Conservation (phyloP, 1,140 invertebrate genomes). For the Lucilia cuprina region DNA sequence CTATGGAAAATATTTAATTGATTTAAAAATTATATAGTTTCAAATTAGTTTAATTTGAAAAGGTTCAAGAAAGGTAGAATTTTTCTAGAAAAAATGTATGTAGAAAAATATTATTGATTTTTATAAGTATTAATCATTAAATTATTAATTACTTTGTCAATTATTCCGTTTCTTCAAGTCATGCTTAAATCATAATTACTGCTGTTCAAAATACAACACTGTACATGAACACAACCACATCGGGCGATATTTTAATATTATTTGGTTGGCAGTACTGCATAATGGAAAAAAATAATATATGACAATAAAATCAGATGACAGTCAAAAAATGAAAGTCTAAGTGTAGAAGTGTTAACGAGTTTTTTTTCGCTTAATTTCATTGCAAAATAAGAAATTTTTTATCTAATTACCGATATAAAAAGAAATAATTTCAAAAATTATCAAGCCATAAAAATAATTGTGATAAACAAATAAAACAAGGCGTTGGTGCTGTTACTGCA, state of each 20-base stretch:
- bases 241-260: neutral
- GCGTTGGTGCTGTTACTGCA: too few species aligned
- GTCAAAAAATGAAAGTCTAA: constrained; percentile 9
- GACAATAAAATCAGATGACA: neutral
- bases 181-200: neutral
- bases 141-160: too few species aligned
- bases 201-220: neutral
- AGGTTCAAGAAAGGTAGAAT: too few species aligned
- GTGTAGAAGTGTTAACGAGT: neutral
- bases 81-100: too few species aligned
- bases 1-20: too few species aligned
- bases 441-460: neutral
- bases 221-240: neutral
- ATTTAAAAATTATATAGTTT: too few species aligned
- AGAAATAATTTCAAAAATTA: neutral
- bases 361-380: neutral
- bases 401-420: neutral
- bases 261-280: neutral
- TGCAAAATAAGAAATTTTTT: neutral
- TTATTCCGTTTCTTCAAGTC: neutral
- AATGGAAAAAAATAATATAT: neutral
- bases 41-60: too few species aligned
- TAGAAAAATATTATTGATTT: too few species aligned
- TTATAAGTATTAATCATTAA: too few species aligned
- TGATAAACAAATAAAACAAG: neutral